Evolutionary conservation across 2,888 invertebrate genomes (phyloP).

Genomic region (Anthoptus insignis): DNA sequence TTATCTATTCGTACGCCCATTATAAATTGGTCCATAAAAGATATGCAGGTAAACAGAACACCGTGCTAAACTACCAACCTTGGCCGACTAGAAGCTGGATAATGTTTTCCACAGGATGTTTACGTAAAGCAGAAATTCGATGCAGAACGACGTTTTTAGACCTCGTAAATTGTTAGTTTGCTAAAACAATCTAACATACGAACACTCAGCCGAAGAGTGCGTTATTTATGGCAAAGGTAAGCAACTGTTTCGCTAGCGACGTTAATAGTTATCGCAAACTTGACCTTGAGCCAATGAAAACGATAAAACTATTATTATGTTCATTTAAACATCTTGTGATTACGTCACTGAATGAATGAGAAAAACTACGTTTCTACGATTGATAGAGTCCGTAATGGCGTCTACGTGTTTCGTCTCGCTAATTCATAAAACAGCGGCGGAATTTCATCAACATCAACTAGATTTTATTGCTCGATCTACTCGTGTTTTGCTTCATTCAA

Average conservation of each 20-base stretch:
- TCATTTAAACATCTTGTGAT: slow-evolving; percentile 56
- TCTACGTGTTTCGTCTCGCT: slow-evolving; percentile 44
- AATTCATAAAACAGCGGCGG: slow-evolving; percentile 37
- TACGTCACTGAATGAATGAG: slow-evolving; percentile 66
- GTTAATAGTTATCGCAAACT: slow-evolving; percentile 36
- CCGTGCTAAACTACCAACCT: slow-evolving; percentile 64
- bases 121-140: slow-evolving; percentile 60
- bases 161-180: slow-evolving; percentile 47
- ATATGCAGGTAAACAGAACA: slow-evolving; percentile 61
- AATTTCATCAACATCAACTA: slow-evolving; percentile 21
- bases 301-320: slow-evolving; percentile 42
- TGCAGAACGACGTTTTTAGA: slow-evolving; percentile 45
- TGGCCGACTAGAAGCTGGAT: slow-evolving; percentile 71
- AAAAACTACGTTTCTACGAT: slow-evolving; percentile 50
- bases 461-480: slow-evolving; percentile 11
- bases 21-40: slow-evolving; percentile 56
- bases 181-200: slow-evolving; percentile 42
- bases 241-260: slow-evolving; percentile 14
- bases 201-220: slow-evolving; percentile 29
- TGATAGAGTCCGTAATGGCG: slow-evolving; percentile 45
- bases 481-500: slow-evolving; percentile 3
- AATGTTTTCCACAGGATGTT: slow-evolving; percentile 71
- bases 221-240: slow-evolving; percentile 35
- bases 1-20: slow-evolving; percentile 41
- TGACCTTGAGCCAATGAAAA: slow-evolving; percentile 52